Percentiles rank a stretch among this genome's conserved stretches.
phyloP scores from a whole-genome alignment of 2,797 vertebrate species.

The Scolopax rusticola region DNA sequence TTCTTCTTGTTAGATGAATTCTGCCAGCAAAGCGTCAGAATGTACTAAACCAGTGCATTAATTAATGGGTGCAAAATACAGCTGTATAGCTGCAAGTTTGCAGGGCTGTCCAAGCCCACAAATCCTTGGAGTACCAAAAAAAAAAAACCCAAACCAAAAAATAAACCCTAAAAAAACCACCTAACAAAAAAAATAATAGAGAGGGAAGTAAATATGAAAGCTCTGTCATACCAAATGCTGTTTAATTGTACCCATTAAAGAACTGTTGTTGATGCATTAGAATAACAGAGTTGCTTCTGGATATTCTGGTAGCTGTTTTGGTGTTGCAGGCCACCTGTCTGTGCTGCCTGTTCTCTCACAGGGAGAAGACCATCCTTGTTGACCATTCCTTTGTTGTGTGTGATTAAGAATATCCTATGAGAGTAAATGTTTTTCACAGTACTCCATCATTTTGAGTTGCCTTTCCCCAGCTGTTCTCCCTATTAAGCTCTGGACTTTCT shows the following conservation, averaged over 20 bases:
- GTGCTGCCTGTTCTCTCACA: background rate
- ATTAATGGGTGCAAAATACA: background rate
- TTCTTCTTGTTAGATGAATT: background rate
- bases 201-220: background rate
- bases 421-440: background rate
- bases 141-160: too few relatives aligned
- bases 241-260: background rate
- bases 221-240: background rate
- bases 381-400: background rate
- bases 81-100: background rate
- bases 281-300: background rate
- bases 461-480: background rate
- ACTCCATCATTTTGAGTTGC: background rate
- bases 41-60: background rate
- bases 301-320: background rate
- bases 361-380: background rate
- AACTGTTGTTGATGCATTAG: background rate
- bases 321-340: background rate
- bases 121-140: background rate
- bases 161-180: too few relatives aligned
- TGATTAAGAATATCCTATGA: background rate
- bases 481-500: background rate
- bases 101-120: background rate
- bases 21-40: background rate
- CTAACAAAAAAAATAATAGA: background rate